These are phyloP conservation scores for Drosophila athabasca DNA, from an alignment of 1,140 invertebrate genomes.

Conservation along the genomic window DNA sequence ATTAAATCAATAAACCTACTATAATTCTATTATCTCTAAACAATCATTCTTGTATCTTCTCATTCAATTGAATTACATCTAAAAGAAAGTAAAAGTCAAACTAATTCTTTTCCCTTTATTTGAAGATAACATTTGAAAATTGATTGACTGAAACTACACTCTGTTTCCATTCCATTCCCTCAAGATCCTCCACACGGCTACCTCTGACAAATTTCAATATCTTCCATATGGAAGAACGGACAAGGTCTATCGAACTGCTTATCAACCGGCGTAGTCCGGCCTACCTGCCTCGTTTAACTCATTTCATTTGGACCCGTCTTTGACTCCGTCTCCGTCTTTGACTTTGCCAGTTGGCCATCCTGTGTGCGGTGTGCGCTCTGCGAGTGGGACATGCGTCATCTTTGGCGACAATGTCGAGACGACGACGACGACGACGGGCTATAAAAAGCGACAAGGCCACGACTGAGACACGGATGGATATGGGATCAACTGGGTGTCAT, in stretches of 20 bases:
- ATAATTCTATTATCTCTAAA: no score
- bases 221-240: constrained; percentile 2
- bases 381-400: constrained; percentile 69
- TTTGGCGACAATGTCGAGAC: constrained; percentile 70
- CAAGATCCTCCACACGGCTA: no score
- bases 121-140: no score
- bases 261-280: constrained; percentile 48
- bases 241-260: constrained; percentile 30
- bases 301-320: constrained; percentile 57
- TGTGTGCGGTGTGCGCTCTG: not conserved
- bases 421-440: constrained; percentile 38
- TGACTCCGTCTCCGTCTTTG: not conserved
- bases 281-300: constrained; percentile 73
- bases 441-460: constrained; percentile 60
- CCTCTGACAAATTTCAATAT: constrained; percentile 30
- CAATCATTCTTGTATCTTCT: no score
- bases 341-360: constrained; percentile 34
- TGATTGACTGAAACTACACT: no score
- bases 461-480: constrained; percentile 23
- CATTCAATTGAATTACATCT: no score
- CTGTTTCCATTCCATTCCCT: no score
- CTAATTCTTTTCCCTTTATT: no score
- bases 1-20: no score
- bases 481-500: constrained; percentile 60
- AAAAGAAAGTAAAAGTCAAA: no score